These are phyloP conservation scores for Molossus molossus DNA, from an alignment of 2,797 vertebrate genomes.

Conservation along the genomic window DNA sequence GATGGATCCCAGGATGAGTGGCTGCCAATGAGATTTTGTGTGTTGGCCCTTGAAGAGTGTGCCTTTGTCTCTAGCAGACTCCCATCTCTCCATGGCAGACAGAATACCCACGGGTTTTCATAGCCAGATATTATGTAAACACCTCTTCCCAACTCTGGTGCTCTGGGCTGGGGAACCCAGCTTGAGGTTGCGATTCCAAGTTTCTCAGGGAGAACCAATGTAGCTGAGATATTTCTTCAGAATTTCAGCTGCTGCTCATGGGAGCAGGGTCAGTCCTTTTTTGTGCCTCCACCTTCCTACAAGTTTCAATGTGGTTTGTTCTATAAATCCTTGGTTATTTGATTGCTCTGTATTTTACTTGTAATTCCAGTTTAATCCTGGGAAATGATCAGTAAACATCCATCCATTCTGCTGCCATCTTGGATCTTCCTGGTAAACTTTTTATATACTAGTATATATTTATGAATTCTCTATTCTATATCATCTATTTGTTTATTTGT, in stretches of 20 bases:
- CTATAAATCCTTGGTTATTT: background rate
- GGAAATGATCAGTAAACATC: background rate
- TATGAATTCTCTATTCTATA: conserved; percentile 47
- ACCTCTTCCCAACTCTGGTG: no score
- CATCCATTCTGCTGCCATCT: background rate
- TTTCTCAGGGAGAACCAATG: no score
- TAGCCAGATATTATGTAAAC: no score
- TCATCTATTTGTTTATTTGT: background rate
- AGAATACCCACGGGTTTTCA: background rate
- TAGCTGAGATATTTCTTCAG: no score
- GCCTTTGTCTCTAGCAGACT: background rate
- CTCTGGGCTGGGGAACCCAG: no score
- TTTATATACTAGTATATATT: conserved; percentile 58
- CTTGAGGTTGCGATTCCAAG: no score
- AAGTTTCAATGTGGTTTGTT: background rate
- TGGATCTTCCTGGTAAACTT: background rate
- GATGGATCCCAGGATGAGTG: background rate
- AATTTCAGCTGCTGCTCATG: no score
- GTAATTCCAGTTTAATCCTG: no score
- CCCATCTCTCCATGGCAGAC: background rate
- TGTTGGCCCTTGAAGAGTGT: background rate
- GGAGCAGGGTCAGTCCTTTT: background rate
- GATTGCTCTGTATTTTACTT: background rate
- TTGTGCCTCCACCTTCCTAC: background rate
- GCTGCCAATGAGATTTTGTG: background rate